Conservation (phyloP, 92 coral and sea anemone genomes). For the Bergia sp. region DNA sequence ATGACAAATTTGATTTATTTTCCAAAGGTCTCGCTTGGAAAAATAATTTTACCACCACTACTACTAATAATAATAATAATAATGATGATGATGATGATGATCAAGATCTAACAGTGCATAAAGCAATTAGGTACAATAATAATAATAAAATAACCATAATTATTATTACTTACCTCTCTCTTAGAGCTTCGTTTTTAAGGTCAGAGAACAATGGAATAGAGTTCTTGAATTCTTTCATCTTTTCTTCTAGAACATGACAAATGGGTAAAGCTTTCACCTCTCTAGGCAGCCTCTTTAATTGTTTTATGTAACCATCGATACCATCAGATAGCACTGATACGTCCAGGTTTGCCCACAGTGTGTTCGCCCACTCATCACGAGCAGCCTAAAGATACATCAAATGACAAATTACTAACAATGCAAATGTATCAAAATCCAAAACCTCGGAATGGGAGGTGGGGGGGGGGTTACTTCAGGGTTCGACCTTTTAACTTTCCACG, state of each 20-base stretch:
- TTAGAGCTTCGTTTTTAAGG: constrained; percentile 93
- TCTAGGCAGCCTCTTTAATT: constrained; percentile 91
- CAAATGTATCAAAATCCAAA: not conserved
- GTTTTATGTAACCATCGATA: constrained; percentile 90
- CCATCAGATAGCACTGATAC: constrained; percentile 97
- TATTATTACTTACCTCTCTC: constrained; percentile 78
- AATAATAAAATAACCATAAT: not conserved
- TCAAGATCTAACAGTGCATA: too few species aligned
- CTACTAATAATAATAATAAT: not conserved
- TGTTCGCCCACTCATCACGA: constrained; percentile 99
- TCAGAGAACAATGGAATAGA: constrained; percentile 99
- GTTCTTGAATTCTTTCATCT: constrained; percentile 98
- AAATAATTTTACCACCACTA: too few species aligned
- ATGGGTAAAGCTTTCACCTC: constrained; percentile 94
- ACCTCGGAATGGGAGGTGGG: too few species aligned
- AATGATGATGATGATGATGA: too few species aligned
- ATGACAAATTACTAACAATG: not conserved
- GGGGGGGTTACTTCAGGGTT: too few species aligned
- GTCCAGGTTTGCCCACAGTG: constrained; percentile 98
- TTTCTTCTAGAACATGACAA: constrained; percentile 94
- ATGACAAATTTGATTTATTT: too few species aligned
- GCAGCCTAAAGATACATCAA: constrained; percentile 71
- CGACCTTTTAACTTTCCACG: too few species aligned
- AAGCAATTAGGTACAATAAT: too few species aligned
- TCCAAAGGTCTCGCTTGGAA: too few species aligned